Conservation (phyloP, 2,113 vertebrate species). For the Corydoras sp. region DNA sequence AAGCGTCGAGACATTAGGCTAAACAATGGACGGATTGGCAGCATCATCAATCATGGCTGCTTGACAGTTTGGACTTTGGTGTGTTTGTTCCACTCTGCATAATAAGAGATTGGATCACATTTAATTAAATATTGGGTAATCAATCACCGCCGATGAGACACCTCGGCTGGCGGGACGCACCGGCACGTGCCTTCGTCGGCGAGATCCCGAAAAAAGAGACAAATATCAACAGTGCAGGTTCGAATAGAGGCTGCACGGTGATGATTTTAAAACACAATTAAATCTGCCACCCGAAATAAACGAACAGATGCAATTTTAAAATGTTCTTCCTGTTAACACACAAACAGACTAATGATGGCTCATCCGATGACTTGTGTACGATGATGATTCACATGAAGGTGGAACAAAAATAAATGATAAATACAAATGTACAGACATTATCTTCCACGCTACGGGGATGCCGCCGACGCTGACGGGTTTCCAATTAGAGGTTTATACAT, state of each 20-base stretch:
- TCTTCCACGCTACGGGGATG: too few relatives aligned
- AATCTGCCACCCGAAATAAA: conserved; percentile 58
- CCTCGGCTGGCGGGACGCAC: conserved; percentile 65
- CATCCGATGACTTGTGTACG: too few relatives aligned
- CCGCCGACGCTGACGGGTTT: too few relatives aligned
- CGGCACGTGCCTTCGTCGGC: conserved; percentile 62
- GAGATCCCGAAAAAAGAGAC: conserved; percentile 48
- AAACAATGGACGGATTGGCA: conserved; percentile 91
- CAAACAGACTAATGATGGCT: too few relatives aligned
- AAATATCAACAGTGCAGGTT: conserved; percentile 50
- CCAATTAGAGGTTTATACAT: too few relatives aligned
- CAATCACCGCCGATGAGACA: conserved; percentile 99
- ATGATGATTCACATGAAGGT: too few relatives aligned
- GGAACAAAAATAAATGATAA: too few relatives aligned
- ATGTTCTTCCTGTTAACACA: conserved; percentile 33
- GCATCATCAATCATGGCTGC: conserved; percentile 92
- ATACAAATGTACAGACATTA: too few relatives aligned
- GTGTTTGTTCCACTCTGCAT: conserved; percentile 99
- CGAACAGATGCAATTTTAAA: conserved; percentile 65
- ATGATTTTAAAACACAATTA: conserved; percentile 60
- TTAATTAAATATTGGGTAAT: conserved; percentile 99
- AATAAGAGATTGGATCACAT: conserved; percentile 99
- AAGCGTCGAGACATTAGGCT: conserved; percentile 91
- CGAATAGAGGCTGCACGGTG: not conserved
- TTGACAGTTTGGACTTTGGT: conserved; percentile 92